Conservation (phyloP, 2,113 vertebrate species). For the Clinocottus analis region DNA sequence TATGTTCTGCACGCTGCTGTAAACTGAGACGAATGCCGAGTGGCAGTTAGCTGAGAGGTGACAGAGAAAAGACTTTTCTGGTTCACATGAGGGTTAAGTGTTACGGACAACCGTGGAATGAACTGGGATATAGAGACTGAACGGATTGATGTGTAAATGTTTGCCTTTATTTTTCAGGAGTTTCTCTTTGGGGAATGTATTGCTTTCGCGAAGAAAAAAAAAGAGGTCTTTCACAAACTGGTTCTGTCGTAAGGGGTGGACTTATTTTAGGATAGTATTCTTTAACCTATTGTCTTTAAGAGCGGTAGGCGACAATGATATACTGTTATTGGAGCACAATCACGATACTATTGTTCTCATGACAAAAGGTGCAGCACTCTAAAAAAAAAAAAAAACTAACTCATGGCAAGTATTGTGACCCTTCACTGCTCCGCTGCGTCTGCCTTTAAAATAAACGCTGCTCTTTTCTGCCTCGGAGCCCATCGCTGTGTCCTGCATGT, state of each 20-base stretch:
- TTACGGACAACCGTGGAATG: neutral
- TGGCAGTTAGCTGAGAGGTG: neutral
- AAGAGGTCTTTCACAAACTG: too few species aligned
- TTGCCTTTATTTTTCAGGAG: neutral
- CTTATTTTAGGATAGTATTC: neutral
- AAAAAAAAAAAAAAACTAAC: neutral
- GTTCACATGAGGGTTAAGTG: neutral
- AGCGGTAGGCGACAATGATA: neutral
- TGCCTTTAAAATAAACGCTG: neutral
- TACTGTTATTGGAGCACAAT: neutral
- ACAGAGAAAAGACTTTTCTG: neutral
- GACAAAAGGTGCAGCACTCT: neutral
- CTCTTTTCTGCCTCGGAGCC: neutral
- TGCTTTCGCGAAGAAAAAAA: neutral
- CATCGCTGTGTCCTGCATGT: neutral
- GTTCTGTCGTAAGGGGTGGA: too few species aligned
- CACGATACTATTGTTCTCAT: neutral
- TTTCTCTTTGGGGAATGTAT: neutral
- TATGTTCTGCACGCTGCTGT: constrained; percentile 1
- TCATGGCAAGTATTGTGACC: neutral
- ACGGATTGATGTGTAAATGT: neutral
- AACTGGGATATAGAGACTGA: neutral
- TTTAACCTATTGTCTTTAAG: neutral
- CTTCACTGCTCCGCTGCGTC: neutral
- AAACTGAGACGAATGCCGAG: neutral